Evolutionary conservation across 2,113 vertebrate genomes (phyloP), one percentile per base, ranked within the genome.

Genomic region (Pterophyllum scalare): DNA sequence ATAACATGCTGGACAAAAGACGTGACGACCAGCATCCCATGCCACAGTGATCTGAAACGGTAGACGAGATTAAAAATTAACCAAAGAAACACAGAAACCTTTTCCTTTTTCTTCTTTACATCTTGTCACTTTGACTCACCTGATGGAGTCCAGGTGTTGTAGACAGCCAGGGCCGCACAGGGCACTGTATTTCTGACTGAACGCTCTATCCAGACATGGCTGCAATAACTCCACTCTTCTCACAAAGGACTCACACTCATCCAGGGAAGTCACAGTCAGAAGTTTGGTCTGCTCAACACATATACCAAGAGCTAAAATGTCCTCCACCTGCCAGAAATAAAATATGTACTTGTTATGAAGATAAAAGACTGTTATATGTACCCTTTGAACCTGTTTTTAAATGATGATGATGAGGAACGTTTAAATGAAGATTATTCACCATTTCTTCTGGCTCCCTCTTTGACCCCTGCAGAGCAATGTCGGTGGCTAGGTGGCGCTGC

Each of bases 1-100:
- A 94, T 22, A 2, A 96, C 82, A 4, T 94, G 88, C 82, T 96
- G 94, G 60, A 96, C 92, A 75, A 95, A 96, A 10, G 93, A 91
- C 2, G 91, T 83, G 2, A 95, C 87, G 2, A 95, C 60, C 28
- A 94, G 92, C 75, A 94, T 83, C 11, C 94, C 91, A 3, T 79
- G 58, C 95, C 95, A 96, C 59, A 88, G 60, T 1, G 88, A 89
- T 87, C 96, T 96, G 81, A 74, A 19, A 58, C 0, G 11, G 26
- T 5, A 57, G 11, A 75, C 3, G 11, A 57, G 17, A 3, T 43
- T 28, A 28, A 19, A 2, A 78, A 43, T 49, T 8, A n/a, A 61
- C 14, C 6, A 4, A 13, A 54, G 0, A 57, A 38, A 43, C 15
- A 31, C 17, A 5, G 1, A 70, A 52, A 49, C 28, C 1, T 2